phyloP scores from a whole-genome alignment of 2,888 invertebrate genomes.

The Eledona agricola region DNA sequence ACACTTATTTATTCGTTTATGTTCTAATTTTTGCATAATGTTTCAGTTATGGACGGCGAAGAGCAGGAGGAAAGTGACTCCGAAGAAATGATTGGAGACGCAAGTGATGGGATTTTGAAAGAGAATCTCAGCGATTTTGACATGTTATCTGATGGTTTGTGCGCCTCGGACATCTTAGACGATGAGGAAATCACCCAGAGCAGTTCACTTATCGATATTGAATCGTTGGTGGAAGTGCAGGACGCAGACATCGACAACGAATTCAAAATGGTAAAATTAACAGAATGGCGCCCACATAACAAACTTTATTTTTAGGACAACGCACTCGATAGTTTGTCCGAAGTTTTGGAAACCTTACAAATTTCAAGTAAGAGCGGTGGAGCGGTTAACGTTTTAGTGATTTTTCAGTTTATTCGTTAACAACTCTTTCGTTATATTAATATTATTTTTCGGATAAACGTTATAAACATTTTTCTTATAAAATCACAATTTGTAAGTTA shows the following conservation, averaged over 20 bases:
- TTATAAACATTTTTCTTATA: too few species aligned
- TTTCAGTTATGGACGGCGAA: constrained; percentile 5
- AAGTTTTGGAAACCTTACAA: constrained; percentile 20
- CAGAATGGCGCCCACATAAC: not conserved
- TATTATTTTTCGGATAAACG: too few species aligned
- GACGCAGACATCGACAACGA: constrained; percentile 10
- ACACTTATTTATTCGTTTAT: too few species aligned
- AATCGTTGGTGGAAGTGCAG: constrained; percentile 6
- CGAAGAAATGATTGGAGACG: not conserved
- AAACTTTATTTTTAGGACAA: constrained; percentile 8
- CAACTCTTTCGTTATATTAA: too few species aligned
- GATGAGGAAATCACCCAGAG: constrained; percentile 3
- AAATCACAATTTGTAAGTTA: too few species aligned
- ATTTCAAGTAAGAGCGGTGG: constrained; percentile 19
- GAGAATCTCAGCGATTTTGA: constrained; percentile 11
- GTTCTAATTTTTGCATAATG: too few species aligned
- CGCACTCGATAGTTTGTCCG: constrained; percentile 9
- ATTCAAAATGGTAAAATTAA: constrained; percentile 5
- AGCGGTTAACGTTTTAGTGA: too few species aligned
- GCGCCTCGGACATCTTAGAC: constrained; percentile 2
- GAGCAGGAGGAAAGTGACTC: not conserved
- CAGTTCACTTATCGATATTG: constrained; percentile 6
- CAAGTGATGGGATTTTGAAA: constrained; percentile 2
- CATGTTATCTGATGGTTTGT: constrained; percentile 6
- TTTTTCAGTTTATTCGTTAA: too few species aligned